Evolutionary conservation across 2,113 vertebrate species (phyloP), one percentile per base, ranked within the genome.

Genomic region (Eulemur macaco): DNA sequence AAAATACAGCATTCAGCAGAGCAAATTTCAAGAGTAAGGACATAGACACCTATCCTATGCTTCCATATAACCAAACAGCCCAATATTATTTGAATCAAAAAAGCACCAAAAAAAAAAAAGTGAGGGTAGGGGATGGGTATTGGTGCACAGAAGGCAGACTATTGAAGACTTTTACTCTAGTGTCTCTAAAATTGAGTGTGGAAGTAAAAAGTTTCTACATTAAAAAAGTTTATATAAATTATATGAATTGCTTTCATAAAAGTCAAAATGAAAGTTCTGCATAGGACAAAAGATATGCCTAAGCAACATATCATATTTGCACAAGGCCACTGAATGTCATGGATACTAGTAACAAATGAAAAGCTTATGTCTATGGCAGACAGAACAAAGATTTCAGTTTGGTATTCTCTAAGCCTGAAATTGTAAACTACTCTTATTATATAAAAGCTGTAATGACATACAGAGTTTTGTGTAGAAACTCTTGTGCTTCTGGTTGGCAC

Each of bases 401-500:
- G 84, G 69, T 74, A 86, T 95, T 98, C 94, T 86, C 81, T 96
- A 97, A 95, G 96, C 97, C 96, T 64, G 94, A 34, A 87, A 97
- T 76, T 97, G 37, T 97, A 89, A 97, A 96, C 89, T 94, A 98
- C 96, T 98, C 97, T 97, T 91, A 76, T 95, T 97, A 96, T 96
- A 98, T 94, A 97, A 97, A 98, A 96, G 97, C 94, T 97, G 86
- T 96, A 98, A 98, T 94, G 91, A 96, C 21, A 89, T 97, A 97
- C 60, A 95, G 54, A 93, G 85, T 97, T 98, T 98, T 98, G 94
- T 97, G 97, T 97, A 96, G 97, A 97, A 98, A 98, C 91, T 98
- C 97, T 98, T 99, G 98, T 99, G 98, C 98, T 99, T 99, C 96
- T 97, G 93, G 97, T 96, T 98, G 99, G 98, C 99, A 99, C 99